Evolutionary conservation across 2,113 vertebrate genomes (phyloP).

Genomic region (Salvelinus fontinalis): DNA sequence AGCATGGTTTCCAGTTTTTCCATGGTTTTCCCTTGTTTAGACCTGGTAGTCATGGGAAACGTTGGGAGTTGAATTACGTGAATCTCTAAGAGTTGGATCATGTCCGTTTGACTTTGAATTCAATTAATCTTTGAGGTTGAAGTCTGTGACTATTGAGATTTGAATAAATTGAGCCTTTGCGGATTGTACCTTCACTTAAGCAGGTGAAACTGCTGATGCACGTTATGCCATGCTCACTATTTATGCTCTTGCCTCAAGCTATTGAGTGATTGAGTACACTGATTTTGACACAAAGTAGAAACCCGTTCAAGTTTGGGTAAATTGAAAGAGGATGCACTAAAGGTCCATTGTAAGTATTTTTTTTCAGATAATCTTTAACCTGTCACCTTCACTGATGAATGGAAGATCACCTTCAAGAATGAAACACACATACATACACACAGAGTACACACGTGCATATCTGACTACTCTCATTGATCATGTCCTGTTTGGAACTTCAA

Average conservation of each 20-base stretch:
- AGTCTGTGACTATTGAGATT: neutral
- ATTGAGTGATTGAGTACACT: neutral
- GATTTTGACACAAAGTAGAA: neutral
- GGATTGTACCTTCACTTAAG: neutral
- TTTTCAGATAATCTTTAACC: slow-evolving; percentile 33
- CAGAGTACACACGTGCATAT: neutral
- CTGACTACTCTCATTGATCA: too few relatives aligned
- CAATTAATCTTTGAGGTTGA: neutral
- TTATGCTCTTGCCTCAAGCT: neutral
- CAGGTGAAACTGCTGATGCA: neutral
- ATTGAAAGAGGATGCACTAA: slow-evolving; percentile 15
- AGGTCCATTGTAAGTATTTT: slow-evolving; percentile 15
- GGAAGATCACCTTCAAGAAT: neutral
- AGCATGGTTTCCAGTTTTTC: too few relatives aligned
- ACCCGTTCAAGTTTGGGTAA: neutral
- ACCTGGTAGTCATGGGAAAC: too few relatives aligned
- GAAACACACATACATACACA: neutral
- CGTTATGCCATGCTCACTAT: neutral
- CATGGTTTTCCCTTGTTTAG: too few relatives aligned
- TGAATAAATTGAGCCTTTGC: neutral
- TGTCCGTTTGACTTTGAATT: neutral
- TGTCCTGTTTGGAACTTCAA: too few relatives aligned
- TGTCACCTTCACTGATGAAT: slow-evolving; percentile 8
- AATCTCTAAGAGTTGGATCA: neutral
- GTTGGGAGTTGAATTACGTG: too few relatives aligned